Base-by-base conservation (phyloP, 2,797 vertebrate species). In the Poecile montanus region DNA sequence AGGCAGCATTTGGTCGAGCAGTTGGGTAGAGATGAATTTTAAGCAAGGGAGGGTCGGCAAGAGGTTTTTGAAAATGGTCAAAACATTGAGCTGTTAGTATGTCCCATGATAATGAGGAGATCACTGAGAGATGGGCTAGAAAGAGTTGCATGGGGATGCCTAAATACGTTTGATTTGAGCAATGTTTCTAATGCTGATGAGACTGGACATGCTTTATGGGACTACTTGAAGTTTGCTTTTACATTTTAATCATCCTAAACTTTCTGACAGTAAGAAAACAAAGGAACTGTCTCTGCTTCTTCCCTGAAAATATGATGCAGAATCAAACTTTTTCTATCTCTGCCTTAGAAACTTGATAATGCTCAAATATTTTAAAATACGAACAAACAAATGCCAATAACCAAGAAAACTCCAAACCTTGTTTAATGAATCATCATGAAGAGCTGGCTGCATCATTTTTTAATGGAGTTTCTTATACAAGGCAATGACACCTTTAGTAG, bases 1-100 rank as follows among this genome's bases (percentile, higher is more conserved):
- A 90, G 83, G 57, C 74, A 87, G 67, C 96, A 96, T 94, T 88
- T 96, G 94, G 89, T 26, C 61, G 89, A 94, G 94, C 94, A 95
- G 67, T 96, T 96, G 95, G 88, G 38, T 68, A 65, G 85, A 86
- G 85, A 89, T 22, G 71, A 77, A 65, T 94, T 90, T 86, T 84
- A 91, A 93, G 50, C 50, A 48, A 87, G 50, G 32, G 38, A 80
- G 48, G 7, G 12, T n/a, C 87, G 65, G 91, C 72, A 76, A 72
- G 61, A 88, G 67, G 38, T n/a, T 84, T 94, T 62, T 82, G 61
- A 84, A 91, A 87, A 21, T 34, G 83, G 91, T 58, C 80, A 65
- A 74, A 96, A 44, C 17, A 2, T 40, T 63, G 60, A 92, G n/a
- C 38, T 42, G 42, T 71, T 58, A 26, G 45, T 5, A 2, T 7